These are phyloP conservation scores for Apocheima hispidaria DNA, from an alignment of 2,888 invertebrate genomes.

Conservation along the genomic window DNA sequence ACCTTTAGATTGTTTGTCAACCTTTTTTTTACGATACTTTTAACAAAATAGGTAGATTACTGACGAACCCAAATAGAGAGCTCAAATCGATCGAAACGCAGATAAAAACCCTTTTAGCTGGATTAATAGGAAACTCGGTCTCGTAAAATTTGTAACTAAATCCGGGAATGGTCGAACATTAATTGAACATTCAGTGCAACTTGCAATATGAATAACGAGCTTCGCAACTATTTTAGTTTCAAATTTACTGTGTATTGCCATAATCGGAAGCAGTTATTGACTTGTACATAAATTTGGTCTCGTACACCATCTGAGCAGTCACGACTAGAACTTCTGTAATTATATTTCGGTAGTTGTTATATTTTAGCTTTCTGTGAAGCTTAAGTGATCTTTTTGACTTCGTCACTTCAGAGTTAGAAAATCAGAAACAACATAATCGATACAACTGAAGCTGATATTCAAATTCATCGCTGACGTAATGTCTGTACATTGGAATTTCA, in stretches of 20 bases:
- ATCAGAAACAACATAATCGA: background rate
- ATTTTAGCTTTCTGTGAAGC: constrained; percentile 1
- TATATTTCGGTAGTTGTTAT: background rate
- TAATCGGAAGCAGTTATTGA: constrained; percentile 31
- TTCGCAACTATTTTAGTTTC: constrained; percentile 35
- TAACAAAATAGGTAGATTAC: constrained; percentile 16
- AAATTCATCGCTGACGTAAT: background rate
- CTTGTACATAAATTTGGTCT: constrained; percentile 28
- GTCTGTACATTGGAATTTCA: background rate
- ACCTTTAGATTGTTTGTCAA: too few relatives aligned
- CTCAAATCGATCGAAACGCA: constrained; percentile 33
- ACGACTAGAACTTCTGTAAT: background rate
- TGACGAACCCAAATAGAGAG: constrained; percentile 29
- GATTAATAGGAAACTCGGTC: constrained; percentile 37
- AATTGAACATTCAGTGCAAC: constrained; percentile 33
- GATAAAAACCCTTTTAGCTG: constrained; percentile 41
- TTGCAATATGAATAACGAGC: constrained; percentile 42
- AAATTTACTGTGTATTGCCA: constrained; percentile 39
- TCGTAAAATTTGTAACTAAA: constrained; percentile 36
- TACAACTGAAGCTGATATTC: background rate
- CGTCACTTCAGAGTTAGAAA: background rate
- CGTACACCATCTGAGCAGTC: constrained; percentile 11
- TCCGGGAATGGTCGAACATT: constrained; percentile 29
- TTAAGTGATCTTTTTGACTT: background rate
- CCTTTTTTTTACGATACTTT: background rate